Conservation (phyloP, 2,797 vertebrate genomes). For the Hippopotamyrus pictus region DNA sequence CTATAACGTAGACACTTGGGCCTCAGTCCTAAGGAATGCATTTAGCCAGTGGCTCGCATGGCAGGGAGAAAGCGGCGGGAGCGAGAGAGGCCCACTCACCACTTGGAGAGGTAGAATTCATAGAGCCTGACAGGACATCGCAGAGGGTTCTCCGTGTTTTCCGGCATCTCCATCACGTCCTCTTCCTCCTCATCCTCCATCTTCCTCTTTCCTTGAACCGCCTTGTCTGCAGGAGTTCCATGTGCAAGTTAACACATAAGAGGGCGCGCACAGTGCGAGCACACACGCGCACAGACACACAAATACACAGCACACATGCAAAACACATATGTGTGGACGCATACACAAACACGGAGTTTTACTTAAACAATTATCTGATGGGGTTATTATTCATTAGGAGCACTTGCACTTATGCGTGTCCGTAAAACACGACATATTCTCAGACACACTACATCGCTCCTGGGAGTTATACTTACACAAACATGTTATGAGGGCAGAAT, state of each 20-base stretch:
- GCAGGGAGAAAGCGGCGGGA: no score
- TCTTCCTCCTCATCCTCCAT: constrained; percentile 75
- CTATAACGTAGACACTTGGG: not conserved
- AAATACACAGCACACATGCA: not conserved
- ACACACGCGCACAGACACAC: not conserved
- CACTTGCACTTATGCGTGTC: not conserved
- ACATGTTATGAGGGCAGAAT: not conserved
- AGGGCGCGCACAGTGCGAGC: not conserved
- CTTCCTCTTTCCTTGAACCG: constrained; percentile 72
- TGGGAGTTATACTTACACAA: not conserved
- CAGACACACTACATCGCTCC: not conserved
- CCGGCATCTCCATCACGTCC: constrained; percentile 84
- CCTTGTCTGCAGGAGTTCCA: constrained; percentile 55
- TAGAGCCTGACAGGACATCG: constrained; percentile 92
- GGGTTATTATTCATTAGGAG: not conserved
- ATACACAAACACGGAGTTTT: not conserved
- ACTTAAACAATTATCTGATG: not conserved
- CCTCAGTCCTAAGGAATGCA: not conserved
- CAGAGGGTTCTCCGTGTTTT: constrained; percentile 87
- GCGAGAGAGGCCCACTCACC: constrained; percentile 59
- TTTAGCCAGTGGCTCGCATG: not conserved
- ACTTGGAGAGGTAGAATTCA: constrained; percentile 97
- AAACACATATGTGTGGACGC: not conserved
- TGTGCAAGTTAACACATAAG: not conserved
- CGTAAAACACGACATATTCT: not conserved